phyloP scores from a whole-genome alignment of 2,888 invertebrate genomes.

The Malacosoma neustria region DNA sequence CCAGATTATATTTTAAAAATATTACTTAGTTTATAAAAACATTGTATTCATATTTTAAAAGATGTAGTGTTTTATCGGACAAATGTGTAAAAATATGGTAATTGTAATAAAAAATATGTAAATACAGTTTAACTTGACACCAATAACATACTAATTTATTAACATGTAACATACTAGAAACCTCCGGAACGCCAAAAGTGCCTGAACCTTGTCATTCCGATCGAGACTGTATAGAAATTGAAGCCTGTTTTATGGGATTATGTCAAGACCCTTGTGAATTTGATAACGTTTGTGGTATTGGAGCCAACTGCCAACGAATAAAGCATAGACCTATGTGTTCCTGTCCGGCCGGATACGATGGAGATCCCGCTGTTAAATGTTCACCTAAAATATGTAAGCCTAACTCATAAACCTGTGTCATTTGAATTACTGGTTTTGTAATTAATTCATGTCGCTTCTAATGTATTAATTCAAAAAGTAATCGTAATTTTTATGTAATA shows the following conservation, averaged over 20 bases:
- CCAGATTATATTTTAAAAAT: constrained; percentile 10
- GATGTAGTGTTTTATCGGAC: constrained; percentile 57
- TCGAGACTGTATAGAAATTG: constrained; percentile 87
- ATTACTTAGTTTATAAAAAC: background rate
- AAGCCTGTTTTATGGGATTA: constrained; percentile 87
- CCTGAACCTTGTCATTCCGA: constrained; percentile 88
- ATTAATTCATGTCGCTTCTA: constrained; percentile 10
- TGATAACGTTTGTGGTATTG: constrained; percentile 83
- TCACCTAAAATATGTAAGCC: constrained; percentile 86
- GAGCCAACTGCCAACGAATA: constrained; percentile 86
- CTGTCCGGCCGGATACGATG: constrained; percentile 86
- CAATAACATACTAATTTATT: constrained; percentile 52
- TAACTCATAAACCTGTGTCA: constrained; percentile 20
- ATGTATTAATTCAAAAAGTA: background rate
- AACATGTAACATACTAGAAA: constrained; percentile 76
- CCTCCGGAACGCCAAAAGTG: constrained; percentile 80
- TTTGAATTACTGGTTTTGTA: constrained; percentile 18
- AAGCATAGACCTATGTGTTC: constrained; percentile 89
- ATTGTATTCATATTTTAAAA: background rate
- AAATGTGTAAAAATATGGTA: constrained; percentile 34
- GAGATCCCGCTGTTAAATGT: constrained; percentile 88
- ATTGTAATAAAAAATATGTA: constrained; percentile 26
- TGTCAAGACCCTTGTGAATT: constrained; percentile 90
- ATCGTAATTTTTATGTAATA: background rate
- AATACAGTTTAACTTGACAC: constrained; percentile 18